A percentile compares a stretch with the other conserved stretches of the same genome.
Evolutionary conservation across 2,888 invertebrate genomes (phyloP).

Genomic region (Harpalus rubripes): DNA sequence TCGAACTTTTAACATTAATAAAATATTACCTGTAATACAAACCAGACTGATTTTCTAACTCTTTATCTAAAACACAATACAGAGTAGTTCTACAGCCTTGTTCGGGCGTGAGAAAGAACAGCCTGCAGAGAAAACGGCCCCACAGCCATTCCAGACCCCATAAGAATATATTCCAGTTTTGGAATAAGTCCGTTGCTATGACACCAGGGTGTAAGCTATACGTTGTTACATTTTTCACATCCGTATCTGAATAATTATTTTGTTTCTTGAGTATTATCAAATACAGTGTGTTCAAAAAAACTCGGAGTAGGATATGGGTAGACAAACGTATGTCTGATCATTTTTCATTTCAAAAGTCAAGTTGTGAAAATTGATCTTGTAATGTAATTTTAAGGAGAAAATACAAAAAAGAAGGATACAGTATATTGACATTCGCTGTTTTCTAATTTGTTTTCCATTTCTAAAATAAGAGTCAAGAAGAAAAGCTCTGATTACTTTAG

Average conservation of each 20-base stretch:
- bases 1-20: not conserved
- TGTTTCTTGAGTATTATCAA: not conserved
- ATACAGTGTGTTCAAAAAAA: no score
- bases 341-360: no score
- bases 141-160: conserved; percentile 22
- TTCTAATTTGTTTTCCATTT: no score
- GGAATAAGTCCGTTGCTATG: conserved; percentile 30
- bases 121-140: not conserved
- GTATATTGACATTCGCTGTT: no score
- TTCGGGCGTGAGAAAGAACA: conserved; percentile 8
- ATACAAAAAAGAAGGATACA: no score
- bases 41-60: conserved; percentile 40
- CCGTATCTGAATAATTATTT: conserved; percentile 32
- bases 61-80: conserved; percentile 56
- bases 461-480: no score
- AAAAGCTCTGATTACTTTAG: no score
- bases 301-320: no score
- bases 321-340: no score
- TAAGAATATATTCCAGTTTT: conserved; percentile 13
- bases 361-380: no score
- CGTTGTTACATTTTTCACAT: conserved; percentile 39
- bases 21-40: conserved; percentile 42
- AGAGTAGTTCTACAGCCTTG: conserved; percentile 57
- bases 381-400: no score
- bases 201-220: conserved; percentile 62